Conservation (phyloP, 2,113 vertebrate species). For the Numida meleagris region DNA sequence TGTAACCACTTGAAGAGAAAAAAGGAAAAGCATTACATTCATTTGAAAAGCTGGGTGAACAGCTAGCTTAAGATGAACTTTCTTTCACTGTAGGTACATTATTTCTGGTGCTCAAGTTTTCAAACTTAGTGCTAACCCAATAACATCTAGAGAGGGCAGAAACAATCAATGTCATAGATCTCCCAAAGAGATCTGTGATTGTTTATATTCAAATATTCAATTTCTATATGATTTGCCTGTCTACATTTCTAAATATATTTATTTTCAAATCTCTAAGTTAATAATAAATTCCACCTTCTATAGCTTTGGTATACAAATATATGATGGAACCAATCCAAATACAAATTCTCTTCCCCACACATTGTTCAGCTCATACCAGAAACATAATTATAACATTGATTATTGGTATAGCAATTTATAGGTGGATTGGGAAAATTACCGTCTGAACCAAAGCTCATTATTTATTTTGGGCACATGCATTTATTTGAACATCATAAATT, state of each 20-base stretch:
- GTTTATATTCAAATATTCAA: background rate
- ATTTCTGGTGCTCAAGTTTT: background rate
- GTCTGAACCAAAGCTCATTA: background rate
- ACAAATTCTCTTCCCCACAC: background rate
- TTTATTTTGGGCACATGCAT: background rate
- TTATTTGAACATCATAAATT: background rate
- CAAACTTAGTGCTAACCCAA: background rate
- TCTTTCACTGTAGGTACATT: background rate
- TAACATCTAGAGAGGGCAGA: background rate
- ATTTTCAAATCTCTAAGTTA: background rate
- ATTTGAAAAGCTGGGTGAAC: background rate
- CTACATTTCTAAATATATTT: background rate
- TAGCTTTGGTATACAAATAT: fast-evolving
- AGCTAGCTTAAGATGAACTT: background rate
- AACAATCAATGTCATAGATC: background rate
- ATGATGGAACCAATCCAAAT: background rate
- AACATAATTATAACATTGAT: background rate
- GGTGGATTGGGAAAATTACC: background rate
- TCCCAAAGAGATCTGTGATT: background rate
- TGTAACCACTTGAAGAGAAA: background rate
- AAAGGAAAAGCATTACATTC: background rate
- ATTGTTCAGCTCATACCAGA: background rate
- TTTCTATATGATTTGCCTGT: background rate
- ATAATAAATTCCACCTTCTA: background rate
- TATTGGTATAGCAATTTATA: background rate